A percentile compares a stretch with the other conserved stretches of the same genome.
These are phyloP conservation scores for Athrips mouffetella DNA, from an alignment of 2,888 invertebrate species.

Conservation along the genomic window DNA sequence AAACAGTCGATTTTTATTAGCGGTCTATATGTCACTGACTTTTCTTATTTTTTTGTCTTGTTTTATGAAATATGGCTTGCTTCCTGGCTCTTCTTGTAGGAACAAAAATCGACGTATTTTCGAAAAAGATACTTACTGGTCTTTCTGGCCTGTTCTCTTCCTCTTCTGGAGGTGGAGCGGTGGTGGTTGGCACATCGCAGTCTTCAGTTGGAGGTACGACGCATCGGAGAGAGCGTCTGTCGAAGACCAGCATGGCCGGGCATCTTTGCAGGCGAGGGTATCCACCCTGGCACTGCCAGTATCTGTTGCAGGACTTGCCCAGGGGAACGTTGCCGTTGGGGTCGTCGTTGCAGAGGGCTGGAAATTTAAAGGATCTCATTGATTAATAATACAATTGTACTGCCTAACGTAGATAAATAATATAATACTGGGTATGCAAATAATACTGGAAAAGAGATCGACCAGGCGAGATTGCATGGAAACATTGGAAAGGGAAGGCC, in stretches of 20 bases:
- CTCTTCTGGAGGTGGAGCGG: slow-evolving; percentile 80
- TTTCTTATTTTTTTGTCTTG: too few species aligned
- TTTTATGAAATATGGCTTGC: too few species aligned
- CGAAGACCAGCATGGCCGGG: slow-evolving; percentile 94
- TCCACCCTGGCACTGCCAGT: slow-evolving; percentile 96
- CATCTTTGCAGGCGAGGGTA: slow-evolving; percentile 94
- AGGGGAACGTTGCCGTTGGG: slow-evolving; percentile 94
- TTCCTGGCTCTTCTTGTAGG: too few species aligned
- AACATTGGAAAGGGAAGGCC: too few species aligned
- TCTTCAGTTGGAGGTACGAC: slow-evolving; percentile 94
- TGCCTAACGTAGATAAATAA: too few species aligned
- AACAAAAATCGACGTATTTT: not conserved
- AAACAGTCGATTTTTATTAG: too few species aligned
- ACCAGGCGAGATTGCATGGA: too few species aligned
- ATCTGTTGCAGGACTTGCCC: slow-evolving; percentile 94
- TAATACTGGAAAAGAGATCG: too few species aligned
- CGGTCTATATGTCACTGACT: too few species aligned
- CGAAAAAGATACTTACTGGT: slow-evolving; percentile 39
- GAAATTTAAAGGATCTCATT: slow-evolving; percentile 31
- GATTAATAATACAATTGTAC: not conserved
- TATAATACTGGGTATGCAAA: too few species aligned
- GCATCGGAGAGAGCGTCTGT: slow-evolving; percentile 88
- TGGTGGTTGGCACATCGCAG: slow-evolving; percentile 90
- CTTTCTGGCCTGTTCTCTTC: slow-evolving; percentile 48
- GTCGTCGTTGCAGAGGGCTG: slow-evolving; percentile 94